A percentile compares a stretch with the other conserved stretches of the same genome.
phyloP scores from a whole-genome alignment of 2,797 vertebrate genomes.

The Delichon dasypus region DNA sequence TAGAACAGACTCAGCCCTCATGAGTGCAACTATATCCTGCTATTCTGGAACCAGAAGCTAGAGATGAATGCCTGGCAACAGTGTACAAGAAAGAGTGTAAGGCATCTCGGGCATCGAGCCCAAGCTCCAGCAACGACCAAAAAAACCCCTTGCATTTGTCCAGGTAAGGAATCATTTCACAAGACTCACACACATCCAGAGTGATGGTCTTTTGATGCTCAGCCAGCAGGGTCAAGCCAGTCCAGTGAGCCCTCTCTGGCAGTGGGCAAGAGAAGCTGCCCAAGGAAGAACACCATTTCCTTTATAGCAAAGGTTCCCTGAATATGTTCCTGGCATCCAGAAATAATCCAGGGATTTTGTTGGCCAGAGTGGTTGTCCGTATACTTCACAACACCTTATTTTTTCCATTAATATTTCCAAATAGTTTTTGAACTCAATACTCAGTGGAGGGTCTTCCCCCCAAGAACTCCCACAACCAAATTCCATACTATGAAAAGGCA shows the following conservation, averaged over 20 bases:
- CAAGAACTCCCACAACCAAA: not conserved
- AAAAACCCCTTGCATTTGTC: not conserved
- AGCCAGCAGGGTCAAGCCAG: not conserved
- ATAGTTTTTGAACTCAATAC: not conserved
- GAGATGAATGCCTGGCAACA: not conserved
- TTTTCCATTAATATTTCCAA: not conserved
- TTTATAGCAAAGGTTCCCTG: not conserved
- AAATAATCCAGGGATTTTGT: not conserved
- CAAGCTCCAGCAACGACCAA: not conserved
- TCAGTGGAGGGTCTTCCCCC: not conserved
- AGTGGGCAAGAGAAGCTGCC: not conserved
- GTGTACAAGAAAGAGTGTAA: not conserved
- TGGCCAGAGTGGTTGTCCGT: not conserved
- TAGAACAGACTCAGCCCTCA: not conserved
- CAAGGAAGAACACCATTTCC: not conserved
- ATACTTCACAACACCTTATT: not conserved
- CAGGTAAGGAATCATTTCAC: not conserved
- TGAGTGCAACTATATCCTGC: not conserved
- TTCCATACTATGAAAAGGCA: not conserved
- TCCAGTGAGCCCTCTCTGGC: not conserved
- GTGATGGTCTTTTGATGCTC: accelerated
- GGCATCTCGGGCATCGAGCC: not conserved
- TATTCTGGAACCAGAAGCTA: not conserved
- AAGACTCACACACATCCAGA: not conserved
- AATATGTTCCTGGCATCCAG: not conserved